A percentile compares a stretch with the other conserved stretches of the same genome.
These are phyloP conservation scores for Aphidius ervi DNA, from an alignment of 1,140 invertebrate genomes.

Conservation along the genomic window DNA sequence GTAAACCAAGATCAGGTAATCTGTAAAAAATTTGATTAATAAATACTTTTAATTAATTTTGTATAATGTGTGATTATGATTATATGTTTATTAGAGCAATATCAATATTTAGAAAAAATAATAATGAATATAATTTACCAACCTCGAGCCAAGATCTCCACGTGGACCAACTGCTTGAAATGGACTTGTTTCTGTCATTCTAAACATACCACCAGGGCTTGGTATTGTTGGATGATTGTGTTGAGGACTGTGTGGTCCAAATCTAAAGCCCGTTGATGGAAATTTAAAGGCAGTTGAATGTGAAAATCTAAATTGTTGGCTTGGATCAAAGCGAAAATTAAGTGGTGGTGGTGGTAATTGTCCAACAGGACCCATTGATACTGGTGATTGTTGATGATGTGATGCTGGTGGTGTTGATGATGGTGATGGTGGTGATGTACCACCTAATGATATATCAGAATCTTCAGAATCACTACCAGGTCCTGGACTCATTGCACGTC, in stretches of 20 bases:
- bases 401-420: slow-evolving; percentile 45
- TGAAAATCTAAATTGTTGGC: slow-evolving; percentile 46
- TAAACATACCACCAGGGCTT: slow-evolving; percentile 45
- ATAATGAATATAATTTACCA: slow-evolving; percentile 16
- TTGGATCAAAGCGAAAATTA: slow-evolving; percentile 50
- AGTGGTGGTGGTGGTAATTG: slow-evolving; percentile 44
- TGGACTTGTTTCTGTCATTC: slow-evolving; percentile 49
- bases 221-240: slow-evolving; percentile 47
- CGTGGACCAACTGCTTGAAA: slow-evolving; percentile 51
- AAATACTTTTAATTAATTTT: neutral
- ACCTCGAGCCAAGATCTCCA: slow-evolving; percentile 50
- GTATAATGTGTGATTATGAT: neutral
- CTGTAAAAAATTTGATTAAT: slow-evolving; percentile 31
- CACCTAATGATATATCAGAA: slow-evolving; percentile 49
- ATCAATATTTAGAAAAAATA: neutral
- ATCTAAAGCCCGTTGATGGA: slow-evolving; percentile 44
- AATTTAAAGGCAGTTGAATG: slow-evolving; percentile 50
- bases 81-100: too few relatives aligned
- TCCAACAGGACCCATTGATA: slow-evolving; percentile 37
- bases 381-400: slow-evolving; percentile 43
- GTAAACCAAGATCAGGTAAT: slow-evolving; percentile 45
- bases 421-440: slow-evolving; percentile 49
- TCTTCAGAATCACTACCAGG: slow-evolving; percentile 49
- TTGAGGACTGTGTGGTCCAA: slow-evolving; percentile 49
- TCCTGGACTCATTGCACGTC: slow-evolving; percentile 44